Percentiles rank a stretch among this genome's conserved stretches.
These are phyloP conservation scores for Scaptomyza graminum DNA, from an alignment of 1,140 invertebrate species.

Conservation along the genomic window DNA sequence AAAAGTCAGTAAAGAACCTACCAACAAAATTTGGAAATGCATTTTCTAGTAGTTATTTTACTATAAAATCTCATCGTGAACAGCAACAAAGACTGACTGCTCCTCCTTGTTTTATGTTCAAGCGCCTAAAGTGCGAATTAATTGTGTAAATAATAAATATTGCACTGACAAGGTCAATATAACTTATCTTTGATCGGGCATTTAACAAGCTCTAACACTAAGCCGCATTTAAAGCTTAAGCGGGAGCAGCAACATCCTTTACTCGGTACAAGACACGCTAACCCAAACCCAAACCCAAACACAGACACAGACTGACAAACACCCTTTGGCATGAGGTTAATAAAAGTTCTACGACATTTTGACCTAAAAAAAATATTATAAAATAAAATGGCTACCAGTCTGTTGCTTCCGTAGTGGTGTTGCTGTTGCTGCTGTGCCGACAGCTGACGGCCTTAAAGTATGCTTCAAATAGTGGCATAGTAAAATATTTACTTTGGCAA, in stretches of 20 bases:
- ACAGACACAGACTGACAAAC: slow-evolving; percentile 5
- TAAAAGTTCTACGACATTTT: slow-evolving; percentile 80
- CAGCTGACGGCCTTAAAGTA: slow-evolving; percentile 60
- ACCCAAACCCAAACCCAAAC: slow-evolving; percentile 1
- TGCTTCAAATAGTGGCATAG: slow-evolving; percentile 78
- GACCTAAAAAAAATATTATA: slow-evolving; percentile 77
- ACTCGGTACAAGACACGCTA: background rate
- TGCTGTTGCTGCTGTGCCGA: slow-evolving; percentile 53
- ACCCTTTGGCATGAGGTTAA: slow-evolving; percentile 61
- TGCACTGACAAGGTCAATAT: slow-evolving; percentile 53
- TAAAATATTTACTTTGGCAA: slow-evolving; percentile 78
- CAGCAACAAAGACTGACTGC: background rate
- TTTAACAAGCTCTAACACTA: slow-evolving; percentile 51
- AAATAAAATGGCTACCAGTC: slow-evolving; percentile 75
- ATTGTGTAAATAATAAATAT: slow-evolving; percentile 14
- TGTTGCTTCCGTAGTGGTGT: slow-evolving; percentile 56
- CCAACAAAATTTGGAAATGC: too few relatives aligned
- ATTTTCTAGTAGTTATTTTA: too few relatives aligned
- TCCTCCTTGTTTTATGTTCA: background rate
- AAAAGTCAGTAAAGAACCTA: background rate
- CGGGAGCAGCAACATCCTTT: slow-evolving; percentile 15
- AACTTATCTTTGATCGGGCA: slow-evolving; percentile 49
- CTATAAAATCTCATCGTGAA: background rate
- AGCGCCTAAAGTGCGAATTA: slow-evolving; percentile 7
- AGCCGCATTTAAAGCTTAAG: slow-evolving; percentile 67